phyloP scores from a whole-genome alignment of 2,888 invertebrate species.

The Andrena bicolor region DNA sequence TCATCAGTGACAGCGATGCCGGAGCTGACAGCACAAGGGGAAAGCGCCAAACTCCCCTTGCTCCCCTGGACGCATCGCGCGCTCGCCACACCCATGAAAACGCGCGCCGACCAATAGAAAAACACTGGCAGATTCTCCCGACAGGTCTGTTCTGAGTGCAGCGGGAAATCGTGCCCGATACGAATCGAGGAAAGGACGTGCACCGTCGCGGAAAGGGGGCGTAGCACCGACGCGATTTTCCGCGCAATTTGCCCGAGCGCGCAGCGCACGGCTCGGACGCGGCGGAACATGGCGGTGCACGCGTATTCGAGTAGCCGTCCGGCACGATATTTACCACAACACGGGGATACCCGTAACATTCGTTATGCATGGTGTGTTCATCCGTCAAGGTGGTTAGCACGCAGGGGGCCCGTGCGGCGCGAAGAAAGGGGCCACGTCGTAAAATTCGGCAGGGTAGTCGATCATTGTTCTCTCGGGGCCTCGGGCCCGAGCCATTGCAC shows the following conservation, averaged over 20 bases:
- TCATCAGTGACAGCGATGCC: no score
- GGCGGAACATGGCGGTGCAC: slow-evolving; percentile 1
- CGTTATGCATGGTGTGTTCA: slow-evolving; percentile 64
- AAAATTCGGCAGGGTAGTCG: slow-evolving; percentile 69
- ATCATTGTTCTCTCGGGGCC: slow-evolving; percentile 61
- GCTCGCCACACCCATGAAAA: no score
- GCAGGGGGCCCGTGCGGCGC: slow-evolving; percentile 57
- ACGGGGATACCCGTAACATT: slow-evolving; percentile 60
- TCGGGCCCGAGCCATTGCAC: slow-evolving; percentile 43
- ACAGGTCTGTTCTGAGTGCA: no score
- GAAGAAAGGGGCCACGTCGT: slow-evolving; percentile 64
- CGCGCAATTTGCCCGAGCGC: background rate
- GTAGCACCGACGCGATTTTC: slow-evolving; percentile 1
- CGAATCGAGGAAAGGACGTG: no score
- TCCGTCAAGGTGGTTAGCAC: slow-evolving; percentile 67
- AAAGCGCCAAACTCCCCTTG: no score
- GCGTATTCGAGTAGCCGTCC: slow-evolving; percentile 28
- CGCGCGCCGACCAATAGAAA: no score
- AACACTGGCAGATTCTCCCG: no score
- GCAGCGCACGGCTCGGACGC: background rate
- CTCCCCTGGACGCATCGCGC: no score
- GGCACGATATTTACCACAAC: slow-evolving; percentile 46
- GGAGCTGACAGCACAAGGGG: no score
- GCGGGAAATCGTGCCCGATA: no score
- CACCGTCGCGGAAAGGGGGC: no score